Base-by-base conservation (phyloP, 2,113 vertebrate species). In the Numida meleagris region DNA sequence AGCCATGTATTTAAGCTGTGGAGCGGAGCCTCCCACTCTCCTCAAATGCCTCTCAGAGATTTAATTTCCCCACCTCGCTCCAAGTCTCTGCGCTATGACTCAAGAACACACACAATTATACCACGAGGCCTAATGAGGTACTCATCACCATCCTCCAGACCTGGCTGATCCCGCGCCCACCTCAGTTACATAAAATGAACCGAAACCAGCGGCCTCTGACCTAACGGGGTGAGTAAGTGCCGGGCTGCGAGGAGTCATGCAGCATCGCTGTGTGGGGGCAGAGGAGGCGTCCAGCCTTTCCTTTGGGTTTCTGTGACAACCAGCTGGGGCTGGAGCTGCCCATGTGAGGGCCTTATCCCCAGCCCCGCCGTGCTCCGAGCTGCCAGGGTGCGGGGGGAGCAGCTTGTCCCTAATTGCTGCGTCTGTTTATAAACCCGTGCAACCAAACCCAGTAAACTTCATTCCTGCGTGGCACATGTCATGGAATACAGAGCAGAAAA, bases 41-140 rank as follows among this genome's bases (percentile, higher is more conserved):
- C 70, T 88, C 74, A 79, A 76, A 82, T 0, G 1, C 59, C 51
- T 70, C 14, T 62, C 78, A 9, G 80, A 63, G 61, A 87, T 88
- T 93, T 90, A 77, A 91, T 89, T 95, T 95, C 68, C 67, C 46
- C 51, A 57, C 72, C 38, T 76, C 72, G n/a, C 62, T 90, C 72
- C 67, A 34, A 71, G 72, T 83, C 89, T 59, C 57, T 29, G 80
- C 76, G 76, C 89, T 58, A 82, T 94, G 75, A 83, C 71, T 95
- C 90, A 88, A 93, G 93, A 91, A 59, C 88, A 70, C 15, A 8
- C 84, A 82, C 65, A 72, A 51, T 86, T 86, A 82, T 2, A 62
- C 55, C 10, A 0, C 42, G 86, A 90, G 78, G n/a, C 4, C 70
- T 4, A 65, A 77, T 34, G 58, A 94, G 59, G 55, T 25, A 50